A percentile compares a stretch with the other conserved stretches of the same genome.
These are phyloP conservation scores for Prionailurus bengalensis DNA, from an alignment of 2,113 vertebrate genomes.

Conservation along the genomic window DNA sequence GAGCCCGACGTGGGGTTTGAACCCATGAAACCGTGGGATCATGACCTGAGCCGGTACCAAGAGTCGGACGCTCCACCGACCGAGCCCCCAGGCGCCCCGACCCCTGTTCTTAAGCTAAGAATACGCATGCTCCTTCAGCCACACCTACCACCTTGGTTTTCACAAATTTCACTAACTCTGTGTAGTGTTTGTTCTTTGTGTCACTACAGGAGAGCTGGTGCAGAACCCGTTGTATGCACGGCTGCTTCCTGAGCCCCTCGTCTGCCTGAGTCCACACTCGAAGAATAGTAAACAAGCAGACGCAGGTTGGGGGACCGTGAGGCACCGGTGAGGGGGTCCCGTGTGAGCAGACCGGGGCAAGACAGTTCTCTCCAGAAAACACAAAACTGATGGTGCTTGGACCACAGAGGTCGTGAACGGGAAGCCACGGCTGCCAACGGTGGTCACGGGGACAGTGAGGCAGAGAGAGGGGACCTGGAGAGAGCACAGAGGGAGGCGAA, in stretches of 20 bases:
- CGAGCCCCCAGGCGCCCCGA: too few relatives aligned
- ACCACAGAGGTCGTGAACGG: accelerated
- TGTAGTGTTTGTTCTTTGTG: too few relatives aligned
- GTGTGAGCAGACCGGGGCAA: neutral
- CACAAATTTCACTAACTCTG: neutral
- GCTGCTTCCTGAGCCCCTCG: neutral
- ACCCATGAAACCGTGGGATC: too few relatives aligned
- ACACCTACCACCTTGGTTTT: neutral
- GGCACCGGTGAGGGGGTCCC: too few relatives aligned
- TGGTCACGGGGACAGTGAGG: accelerated
- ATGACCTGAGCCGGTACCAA: too few relatives aligned
- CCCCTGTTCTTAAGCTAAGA: too few relatives aligned
- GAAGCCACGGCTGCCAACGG: accelerated
- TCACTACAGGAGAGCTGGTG: neutral
- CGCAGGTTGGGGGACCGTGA: neutral
- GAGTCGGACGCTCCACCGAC: too few relatives aligned
- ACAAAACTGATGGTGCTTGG: too few relatives aligned
- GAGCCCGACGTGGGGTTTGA: too few relatives aligned
- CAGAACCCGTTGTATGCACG: accelerated
- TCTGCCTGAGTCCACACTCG: neutral
- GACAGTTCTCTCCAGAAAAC: neutral
- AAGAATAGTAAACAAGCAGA: neutral
- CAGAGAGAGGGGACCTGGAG: accelerated
- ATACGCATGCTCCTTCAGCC: accelerated
- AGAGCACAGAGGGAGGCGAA: neutral